phyloP scores from a whole-genome alignment of 2,888 invertebrate species.

The Stenurella melanura region DNA sequence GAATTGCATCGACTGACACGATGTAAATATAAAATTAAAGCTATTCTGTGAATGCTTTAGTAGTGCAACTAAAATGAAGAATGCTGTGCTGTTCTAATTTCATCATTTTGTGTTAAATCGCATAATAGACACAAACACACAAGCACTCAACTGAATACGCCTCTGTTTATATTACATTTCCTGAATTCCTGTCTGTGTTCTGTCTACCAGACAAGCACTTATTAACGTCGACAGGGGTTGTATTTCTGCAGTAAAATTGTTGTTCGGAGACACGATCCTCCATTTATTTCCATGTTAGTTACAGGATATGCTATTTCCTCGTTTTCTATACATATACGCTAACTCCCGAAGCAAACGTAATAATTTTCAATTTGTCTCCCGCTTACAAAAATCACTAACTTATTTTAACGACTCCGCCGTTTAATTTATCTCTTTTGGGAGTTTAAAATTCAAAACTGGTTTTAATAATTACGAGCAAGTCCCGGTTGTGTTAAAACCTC shows the following conservation, averaged over 20 bases:
- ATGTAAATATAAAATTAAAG: too few relatives aligned
- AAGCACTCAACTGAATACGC: constrained; percentile 10
- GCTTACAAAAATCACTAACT: background rate
- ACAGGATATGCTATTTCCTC: constrained; percentile 15
- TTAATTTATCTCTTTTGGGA: constrained; percentile 11
- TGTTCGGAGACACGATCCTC: constrained; percentile 14
- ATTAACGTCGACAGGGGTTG: constrained; percentile 42
- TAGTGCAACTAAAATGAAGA: too few relatives aligned
- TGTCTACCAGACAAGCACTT: constrained; percentile 42
- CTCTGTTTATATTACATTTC: constrained; percentile 40
- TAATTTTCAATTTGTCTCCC: constrained; percentile 18
- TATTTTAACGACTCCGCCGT: background rate
- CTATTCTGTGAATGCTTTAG: too few relatives aligned
- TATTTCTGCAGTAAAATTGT: constrained; percentile 38
- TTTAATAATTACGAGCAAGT: constrained; percentile 23
- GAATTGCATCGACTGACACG: too few relatives aligned
- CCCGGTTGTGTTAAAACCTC: constrained; percentile 26
- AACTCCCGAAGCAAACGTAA: background rate
- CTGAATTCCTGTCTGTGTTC: constrained; percentile 42
- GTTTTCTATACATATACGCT: constrained; percentile 7
- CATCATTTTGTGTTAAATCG: background rate
- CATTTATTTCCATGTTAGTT: constrained; percentile 16
- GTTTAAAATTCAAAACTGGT: constrained; percentile 33
- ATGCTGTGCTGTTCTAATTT: background rate
- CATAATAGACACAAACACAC: constrained; percentile 7